A percentile compares a stretch with the other conserved stretches of the same genome.
Conservation (phyloP, 2,888 invertebrate genomes). For the Noctua janthina region DNA sequence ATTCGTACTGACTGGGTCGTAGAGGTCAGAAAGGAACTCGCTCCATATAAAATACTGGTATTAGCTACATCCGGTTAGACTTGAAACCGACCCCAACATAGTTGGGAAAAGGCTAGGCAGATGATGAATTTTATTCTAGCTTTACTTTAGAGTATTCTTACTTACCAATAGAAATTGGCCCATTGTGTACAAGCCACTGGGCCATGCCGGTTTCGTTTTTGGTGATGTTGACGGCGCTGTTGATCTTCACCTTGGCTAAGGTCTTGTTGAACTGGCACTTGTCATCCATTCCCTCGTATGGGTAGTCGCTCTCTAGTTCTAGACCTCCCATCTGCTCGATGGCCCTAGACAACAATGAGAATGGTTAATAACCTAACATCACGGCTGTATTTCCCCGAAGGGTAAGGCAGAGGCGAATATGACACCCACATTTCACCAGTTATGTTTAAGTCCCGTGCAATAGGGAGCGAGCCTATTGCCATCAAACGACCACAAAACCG, state of each 20-base stretch:
- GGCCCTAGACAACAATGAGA: constrained; percentile 89
- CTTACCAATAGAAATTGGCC: constrained; percentile 97
- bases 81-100: not conserved
- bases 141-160: not conserved
- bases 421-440: not conserved
- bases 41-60: not conserved
- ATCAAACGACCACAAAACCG: not conserved
- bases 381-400: not conserved
- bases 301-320: constrained; percentile 97
- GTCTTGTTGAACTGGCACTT: constrained; percentile 94
- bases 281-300: constrained; percentile 96
- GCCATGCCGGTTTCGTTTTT: constrained; percentile 97
- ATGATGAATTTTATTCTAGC: not conserved
- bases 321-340: constrained; percentile 97
- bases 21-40: not conserved
- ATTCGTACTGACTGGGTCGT: not conserved
- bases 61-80: not conserved
- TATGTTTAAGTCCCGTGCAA: not conserved
- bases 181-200: constrained; percentile 96
- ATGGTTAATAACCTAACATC: not conserved
- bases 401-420: not conserved
- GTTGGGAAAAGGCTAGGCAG: not conserved
- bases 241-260: constrained; percentile 92
- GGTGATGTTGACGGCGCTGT: constrained; percentile 96
- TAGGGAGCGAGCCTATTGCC: not conserved